A percentile compares a stretch with the other conserved stretches of the same genome.
phyloP scores from a whole-genome alignment of 1,140 invertebrate genomes.

The Drosophila guanche region DNA sequence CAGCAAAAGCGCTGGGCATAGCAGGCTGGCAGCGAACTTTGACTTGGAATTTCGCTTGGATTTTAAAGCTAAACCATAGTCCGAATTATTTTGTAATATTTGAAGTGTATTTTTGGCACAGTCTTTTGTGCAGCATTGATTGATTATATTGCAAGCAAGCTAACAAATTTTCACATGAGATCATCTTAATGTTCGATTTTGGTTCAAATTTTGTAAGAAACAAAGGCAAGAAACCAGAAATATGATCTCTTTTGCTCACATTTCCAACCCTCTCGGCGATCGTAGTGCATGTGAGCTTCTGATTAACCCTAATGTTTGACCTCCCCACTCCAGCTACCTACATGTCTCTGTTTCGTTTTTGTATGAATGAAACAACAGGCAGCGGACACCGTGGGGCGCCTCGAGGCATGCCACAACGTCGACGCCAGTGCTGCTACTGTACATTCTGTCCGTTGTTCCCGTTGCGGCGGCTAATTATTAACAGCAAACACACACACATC shows the following conservation, averaged over 20 bases:
- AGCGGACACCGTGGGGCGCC: constrained; percentile 44
- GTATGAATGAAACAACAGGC: constrained; percentile 52
- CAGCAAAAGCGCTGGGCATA: not conserved
- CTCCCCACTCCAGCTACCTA: not conserved
- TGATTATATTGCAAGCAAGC: not conserved
- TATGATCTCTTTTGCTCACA: not conserved
- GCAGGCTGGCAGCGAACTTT: not conserved
- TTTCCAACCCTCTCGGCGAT: not conserved
- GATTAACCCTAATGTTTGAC: constrained; percentile 12
- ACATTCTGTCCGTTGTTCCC: constrained; percentile 40
- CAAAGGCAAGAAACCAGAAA: constrained; percentile 7
- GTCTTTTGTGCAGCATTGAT: not conserved
- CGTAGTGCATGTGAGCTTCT: constrained; percentile 30
- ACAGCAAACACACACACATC: constrained; percentile 15
- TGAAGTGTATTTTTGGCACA: not conserved
- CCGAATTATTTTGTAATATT: not conserved
- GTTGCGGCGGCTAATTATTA: constrained; percentile 57
- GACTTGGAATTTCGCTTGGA: too few relatives aligned
- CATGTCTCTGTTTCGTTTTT: constrained; percentile 15
- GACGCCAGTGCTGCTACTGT: constrained; percentile 64
- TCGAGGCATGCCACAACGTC: constrained; percentile 15
- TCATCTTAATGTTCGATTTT: not conserved
- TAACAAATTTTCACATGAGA: not conserved
- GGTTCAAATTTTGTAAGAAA: constrained; percentile 1
- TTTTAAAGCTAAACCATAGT: too few relatives aligned